Evolutionary conservation across 2,888 invertebrate species (phyloP).

Genomic region (Tyria jacobaeae): DNA sequence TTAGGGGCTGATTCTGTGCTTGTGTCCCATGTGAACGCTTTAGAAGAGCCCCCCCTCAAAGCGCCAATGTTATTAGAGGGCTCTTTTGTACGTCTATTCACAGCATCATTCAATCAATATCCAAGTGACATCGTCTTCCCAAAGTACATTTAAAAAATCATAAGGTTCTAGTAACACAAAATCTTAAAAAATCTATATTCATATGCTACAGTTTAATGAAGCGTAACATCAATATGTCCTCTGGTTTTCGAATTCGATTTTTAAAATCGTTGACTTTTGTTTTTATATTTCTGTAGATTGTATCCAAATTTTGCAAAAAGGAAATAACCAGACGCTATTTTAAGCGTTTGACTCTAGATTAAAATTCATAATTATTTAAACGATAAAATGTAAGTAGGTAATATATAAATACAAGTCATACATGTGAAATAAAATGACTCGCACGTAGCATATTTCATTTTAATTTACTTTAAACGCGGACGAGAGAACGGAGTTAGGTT

Average conservation of each 20-base stretch:
- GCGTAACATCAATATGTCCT: constrained; percentile 2
- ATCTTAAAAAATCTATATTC: background rate
- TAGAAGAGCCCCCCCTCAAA: constrained; percentile 10
- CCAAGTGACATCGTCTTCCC: constrained; percentile 15
- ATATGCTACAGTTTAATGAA: background rate
- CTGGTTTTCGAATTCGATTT: background rate
- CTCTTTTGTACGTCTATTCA: constrained; percentile 28
- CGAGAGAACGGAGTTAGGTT: constrained; percentile 45
- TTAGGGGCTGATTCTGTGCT: background rate
- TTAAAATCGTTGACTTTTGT: background rate
- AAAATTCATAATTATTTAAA: constrained; percentile 5
- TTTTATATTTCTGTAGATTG: background rate
- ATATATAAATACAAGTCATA: constrained; percentile 8
- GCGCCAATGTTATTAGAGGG: constrained; percentile 24
- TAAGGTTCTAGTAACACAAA: constrained; percentile 17
- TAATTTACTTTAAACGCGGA: constrained; percentile 45
- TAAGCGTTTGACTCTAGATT: background rate
- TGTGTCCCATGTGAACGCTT: constrained; percentile 4
- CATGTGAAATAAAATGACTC: constrained; percentile 14
- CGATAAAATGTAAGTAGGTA: no score
- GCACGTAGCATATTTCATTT: constrained; percentile 43
- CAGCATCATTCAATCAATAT: constrained; percentile 39
- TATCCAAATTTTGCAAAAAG: background rate
- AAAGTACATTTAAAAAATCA: constrained; percentile 22
- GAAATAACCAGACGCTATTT: background rate